These are phyloP conservation scores for Brachionus rotundiformis DNA, from an alignment of 1,140 invertebrate genomes.

Conservation along the genomic window DNA sequence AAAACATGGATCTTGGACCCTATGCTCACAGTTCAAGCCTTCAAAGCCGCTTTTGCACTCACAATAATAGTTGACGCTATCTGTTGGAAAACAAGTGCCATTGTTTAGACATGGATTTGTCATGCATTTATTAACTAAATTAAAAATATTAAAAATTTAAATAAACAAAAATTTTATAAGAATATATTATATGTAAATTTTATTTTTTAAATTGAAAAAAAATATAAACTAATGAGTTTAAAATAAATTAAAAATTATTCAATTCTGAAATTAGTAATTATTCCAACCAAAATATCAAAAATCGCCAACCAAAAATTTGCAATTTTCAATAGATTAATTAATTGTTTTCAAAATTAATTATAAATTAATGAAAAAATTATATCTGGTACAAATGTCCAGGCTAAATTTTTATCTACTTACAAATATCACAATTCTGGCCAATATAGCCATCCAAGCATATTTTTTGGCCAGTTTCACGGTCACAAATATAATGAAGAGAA, in stretches of 20 bases:
- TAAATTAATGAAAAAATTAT: not conserved
- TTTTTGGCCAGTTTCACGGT: slow-evolving; percentile 17
- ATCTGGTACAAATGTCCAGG: not conserved
- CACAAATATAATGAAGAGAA: slow-evolving; percentile 28
- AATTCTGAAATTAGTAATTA: too few relatives aligned
- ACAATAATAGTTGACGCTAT: slow-evolving; percentile 64
- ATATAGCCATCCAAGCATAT: slow-evolving; percentile 29
- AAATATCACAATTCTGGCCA: slow-evolving; percentile 26
- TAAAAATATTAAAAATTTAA: not conserved
- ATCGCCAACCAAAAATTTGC: too few relatives aligned
- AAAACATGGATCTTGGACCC: slow-evolving; percentile 43
- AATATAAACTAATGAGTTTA: too few relatives aligned
- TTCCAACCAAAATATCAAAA: too few relatives aligned
- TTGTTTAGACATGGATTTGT: slow-evolving; percentile 51
- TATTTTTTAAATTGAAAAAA: too few relatives aligned
- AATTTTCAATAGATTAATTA: too few relatives aligned
- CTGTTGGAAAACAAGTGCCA: slow-evolving; percentile 1
- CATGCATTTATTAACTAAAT: slow-evolving; percentile 10
- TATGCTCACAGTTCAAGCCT: slow-evolving; percentile 76
- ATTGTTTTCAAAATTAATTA: too few relatives aligned
- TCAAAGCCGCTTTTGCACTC: slow-evolving; percentile 72
- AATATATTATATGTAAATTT: too few relatives aligned
- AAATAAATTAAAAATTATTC: too few relatives aligned
- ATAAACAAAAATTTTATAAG: too few relatives aligned
- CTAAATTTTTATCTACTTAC: slow-evolving; percentile 23